phyloP scores from a whole-genome alignment of 2,888 invertebrate species.

The Opisthograptis luteolata region DNA sequence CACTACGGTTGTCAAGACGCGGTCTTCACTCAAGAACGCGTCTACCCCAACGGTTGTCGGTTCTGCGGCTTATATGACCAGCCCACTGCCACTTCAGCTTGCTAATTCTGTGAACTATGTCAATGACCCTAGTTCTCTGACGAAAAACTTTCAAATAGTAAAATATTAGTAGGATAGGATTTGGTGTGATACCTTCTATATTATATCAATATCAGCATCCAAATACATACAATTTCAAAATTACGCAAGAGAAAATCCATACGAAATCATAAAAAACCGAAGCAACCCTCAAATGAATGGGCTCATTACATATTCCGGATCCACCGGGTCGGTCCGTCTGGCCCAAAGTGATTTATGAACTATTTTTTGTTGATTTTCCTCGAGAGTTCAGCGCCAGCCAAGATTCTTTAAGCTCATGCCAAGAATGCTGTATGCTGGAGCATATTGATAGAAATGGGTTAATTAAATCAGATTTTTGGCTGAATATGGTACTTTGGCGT shows the following conservation, averaged over 20 bases:
- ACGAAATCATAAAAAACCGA: constrained; percentile 56
- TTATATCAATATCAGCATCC: constrained; percentile 15
- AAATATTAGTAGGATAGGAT: no score
- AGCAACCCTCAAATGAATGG: constrained; percentile 68
- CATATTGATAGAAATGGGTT: constrained; percentile 73
- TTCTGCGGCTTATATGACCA: no score
- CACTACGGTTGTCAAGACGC: no score
- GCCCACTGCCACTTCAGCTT: no score
- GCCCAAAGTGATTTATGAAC: constrained; percentile 71
- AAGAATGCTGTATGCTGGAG: constrained; percentile 63
- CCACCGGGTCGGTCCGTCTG: constrained; percentile 69
- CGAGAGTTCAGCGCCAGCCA: constrained; percentile 52
- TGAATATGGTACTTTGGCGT: neutral
- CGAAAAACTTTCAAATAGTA: no score
- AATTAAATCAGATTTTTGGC: constrained; percentile 49
- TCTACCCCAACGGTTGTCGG: no score
- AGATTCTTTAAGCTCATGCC: constrained; percentile 61
- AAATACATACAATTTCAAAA: constrained; percentile 40
- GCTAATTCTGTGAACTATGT: no score
- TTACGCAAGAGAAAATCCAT: constrained; percentile 48
- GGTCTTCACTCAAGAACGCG: no score
- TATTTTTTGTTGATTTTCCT: constrained; percentile 72
- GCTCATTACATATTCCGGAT: constrained; percentile 71
- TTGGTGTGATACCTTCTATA: no score
- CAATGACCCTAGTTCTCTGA: no score